Evolutionary conservation across 1,140 invertebrate species (phyloP), one percentile per base, ranked within the genome.

Genomic region (Scylla paramamosain): DNA sequence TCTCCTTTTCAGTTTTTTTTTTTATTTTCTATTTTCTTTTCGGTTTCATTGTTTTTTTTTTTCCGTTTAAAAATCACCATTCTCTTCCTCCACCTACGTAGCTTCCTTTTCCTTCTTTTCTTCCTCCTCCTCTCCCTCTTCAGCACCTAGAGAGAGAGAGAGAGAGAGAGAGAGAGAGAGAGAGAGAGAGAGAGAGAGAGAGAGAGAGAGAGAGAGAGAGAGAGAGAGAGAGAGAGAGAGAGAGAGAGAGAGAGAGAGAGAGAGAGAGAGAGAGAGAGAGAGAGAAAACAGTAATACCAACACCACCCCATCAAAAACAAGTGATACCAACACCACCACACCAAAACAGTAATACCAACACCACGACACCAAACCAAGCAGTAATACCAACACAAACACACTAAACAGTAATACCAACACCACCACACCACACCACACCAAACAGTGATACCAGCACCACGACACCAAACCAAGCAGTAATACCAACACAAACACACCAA

Each of bases 151-250:
- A 39, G 39, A 31, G 14, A 7, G n/a, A 59, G 6, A 59, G 46
- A 59, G n/a, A 91, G 20, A 91, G 90, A 59, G 39, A n/a, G 46
- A 91, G 90, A 91, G 46, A 91, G 90, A 91, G 46, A 91, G 46
- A 91, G 46, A 59, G 46, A 59, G 46, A 59, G 90, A 91, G 46
- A 59, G 46, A 91, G 46, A 59, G 46, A 59, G 52, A 91, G 52
- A 91, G 25, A 29, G 29, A 91, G 6, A 91, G 29, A 45, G 7
- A n/a, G 28, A 39, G 0, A 45, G 89, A 46, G 46, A 91, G 25
- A 91, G 46, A 48, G 89, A 91, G 46, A 28, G 84, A 87, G 7
- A 87, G 7, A 87, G 84, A 87, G 7, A 87, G 84, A 87, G 84
- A 87, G 84, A 87, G 84, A 87, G 84, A 87, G 7, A 28, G 84